Base-by-base conservation (phyloP, 2,888 invertebrate species). In the Acronicta alni region DNA sequence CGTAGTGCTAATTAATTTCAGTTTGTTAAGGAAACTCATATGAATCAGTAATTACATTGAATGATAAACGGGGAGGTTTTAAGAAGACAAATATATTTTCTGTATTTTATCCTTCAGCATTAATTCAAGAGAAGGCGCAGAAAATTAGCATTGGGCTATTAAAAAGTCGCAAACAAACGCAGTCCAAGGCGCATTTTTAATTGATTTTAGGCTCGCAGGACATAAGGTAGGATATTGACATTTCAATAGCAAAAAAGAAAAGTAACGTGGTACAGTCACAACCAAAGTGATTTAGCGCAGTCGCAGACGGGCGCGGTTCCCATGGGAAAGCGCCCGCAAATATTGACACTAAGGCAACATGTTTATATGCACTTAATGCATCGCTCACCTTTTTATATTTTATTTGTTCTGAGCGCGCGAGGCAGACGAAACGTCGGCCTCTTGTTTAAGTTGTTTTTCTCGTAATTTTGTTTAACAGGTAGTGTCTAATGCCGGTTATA, bases 291-390 rank as follows among this genome's bases (percentile, higher is more conserved):
- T 93, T 93, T 92, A 92, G 91, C 93, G 87, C 84, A 77, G 78
- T 66, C 63, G 66, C 77, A 58, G 64, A 69, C 77, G 57, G 77
- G 57, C 83, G 77, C 83, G 76, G 91, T 94, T 94, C 93, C 93
- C 93, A 92, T 93, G 93, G 93, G 93, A 94, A 93, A 91, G 83
- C 87, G 87, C 84, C 86, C 77, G 91, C 92, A 89, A 93, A 94
- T 94, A 93, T 94, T 94, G 93, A 93, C 94, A 93, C 91, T 90
- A 87, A 89, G 87, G 87, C 88, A 90, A 92, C 92, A 93, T 92
- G 93, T 93, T 93, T 93, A 94, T 93, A 92, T 90, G 92, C 93
- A 91, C 93, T 94, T 94, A 93, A 94, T 93, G 93, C 93, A 91
- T 87, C 91, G 91, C 90, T 87, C 91, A 90, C 89, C 90, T 92